These are phyloP conservation scores for Romanogobio albipinnatus DNA, from an alignment of 2,113 vertebrate genomes.

Conservation along the genomic window DNA sequence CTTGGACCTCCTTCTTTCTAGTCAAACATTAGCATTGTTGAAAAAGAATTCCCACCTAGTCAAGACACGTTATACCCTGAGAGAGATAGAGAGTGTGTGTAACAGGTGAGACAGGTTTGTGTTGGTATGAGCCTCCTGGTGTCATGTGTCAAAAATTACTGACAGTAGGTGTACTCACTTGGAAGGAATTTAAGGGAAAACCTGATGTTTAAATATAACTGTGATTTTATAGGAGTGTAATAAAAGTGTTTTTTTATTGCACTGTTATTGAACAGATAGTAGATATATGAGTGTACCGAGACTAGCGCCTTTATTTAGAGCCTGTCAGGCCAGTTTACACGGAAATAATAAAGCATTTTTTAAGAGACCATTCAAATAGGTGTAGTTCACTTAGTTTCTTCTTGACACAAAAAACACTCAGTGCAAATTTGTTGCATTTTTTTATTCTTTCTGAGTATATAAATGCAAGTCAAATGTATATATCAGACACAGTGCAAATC, in stretches of 20 bases:
- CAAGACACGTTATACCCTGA: slow-evolving; percentile 63
- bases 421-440: not conserved
- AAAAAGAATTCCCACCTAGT: slow-evolving; percentile 61
- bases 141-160: slow-evolving; percentile 15
- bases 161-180: not conserved
- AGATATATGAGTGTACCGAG: not conserved
- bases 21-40: slow-evolving; percentile 74
- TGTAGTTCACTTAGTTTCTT: not conserved
- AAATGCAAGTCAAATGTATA: slow-evolving; percentile 50
- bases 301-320: slow-evolving; percentile 1
- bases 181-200: not conserved
- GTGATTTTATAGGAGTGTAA: not conserved
- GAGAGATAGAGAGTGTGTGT: slow-evolving; percentile 35
- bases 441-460: slow-evolving; percentile 38
- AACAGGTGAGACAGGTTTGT: slow-evolving; percentile 78
- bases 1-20: slow-evolving; percentile 67
- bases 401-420: not conserved
- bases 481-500: slow-evolving; percentile 59
- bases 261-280: not conserved
- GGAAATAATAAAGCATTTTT: not conserved
- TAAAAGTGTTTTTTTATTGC: not conserved
- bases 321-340: not conserved
- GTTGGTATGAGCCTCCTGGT: slow-evolving; percentile 13
- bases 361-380: not conserved
- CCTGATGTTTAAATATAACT: not conserved